Percentiles rank a stretch among this genome's conserved stretches.
Evolutionary conservation across 2,113 vertebrate genomes (phyloP).

Genomic region (Panthera tigris): DNA sequence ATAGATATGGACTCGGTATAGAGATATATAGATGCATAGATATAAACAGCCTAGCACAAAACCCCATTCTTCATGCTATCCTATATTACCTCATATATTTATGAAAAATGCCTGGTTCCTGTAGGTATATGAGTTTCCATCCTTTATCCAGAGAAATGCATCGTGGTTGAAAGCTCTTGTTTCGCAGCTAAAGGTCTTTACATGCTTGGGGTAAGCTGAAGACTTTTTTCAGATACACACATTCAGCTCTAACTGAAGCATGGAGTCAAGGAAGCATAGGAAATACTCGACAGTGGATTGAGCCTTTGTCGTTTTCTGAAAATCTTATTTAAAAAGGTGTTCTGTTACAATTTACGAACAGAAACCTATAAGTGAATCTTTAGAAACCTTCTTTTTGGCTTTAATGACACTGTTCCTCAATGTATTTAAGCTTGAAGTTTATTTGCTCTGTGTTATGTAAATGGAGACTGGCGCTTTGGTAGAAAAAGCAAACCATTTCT

Average conservation of each 20-base stretch:
- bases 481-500: not conserved
- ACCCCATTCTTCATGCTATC: not conserved
- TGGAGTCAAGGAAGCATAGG: not conserved
- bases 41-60: not conserved
- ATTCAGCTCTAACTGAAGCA: not conserved
- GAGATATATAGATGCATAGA: not conserved
- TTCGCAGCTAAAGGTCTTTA: not conserved
- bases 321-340: not conserved
- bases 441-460: not conserved
- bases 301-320: conserved; percentile 8
- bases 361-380: not conserved
- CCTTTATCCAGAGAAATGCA: not conserved
- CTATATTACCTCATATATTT: not conserved
- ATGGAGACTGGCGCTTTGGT: not conserved
- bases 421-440: not conserved
- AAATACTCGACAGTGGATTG: not conserved
- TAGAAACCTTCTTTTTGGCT: not conserved
- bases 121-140: not conserved
- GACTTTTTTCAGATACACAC: not conserved
- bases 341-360: not conserved
- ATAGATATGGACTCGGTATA: not conserved
- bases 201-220: not conserved
- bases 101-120: not conserved
- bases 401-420: not conserved
- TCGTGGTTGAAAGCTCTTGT: not conserved